phyloP scores from a whole-genome alignment of 1,140 invertebrate genomes.

The Neodiprion lecontei region DNA sequence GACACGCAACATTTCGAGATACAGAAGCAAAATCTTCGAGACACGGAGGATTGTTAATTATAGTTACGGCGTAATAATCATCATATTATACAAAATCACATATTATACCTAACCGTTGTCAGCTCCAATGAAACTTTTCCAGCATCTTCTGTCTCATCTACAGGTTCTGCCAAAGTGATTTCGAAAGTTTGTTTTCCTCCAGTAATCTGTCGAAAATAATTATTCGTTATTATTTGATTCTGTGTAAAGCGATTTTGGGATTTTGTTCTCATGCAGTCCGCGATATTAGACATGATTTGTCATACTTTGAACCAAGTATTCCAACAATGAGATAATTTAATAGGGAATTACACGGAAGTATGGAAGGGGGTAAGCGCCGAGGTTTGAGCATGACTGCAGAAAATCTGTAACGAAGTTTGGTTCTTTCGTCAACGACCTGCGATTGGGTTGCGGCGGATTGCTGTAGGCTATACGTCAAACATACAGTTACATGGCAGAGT shows the following conservation, averaged over 20 bases:
- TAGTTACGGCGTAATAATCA: no score
- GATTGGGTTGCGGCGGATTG: no score
- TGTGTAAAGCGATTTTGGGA: background rate
- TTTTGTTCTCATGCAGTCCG: background rate
- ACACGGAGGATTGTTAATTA: no score
- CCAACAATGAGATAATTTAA: background rate
- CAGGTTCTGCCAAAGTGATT: background rate
- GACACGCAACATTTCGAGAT: no score
- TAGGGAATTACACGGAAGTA: slow-evolving; percentile 4
- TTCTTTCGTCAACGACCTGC: background rate
- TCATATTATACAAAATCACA: no score
- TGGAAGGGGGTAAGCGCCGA: slow-evolving; percentile 25
- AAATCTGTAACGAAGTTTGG: slow-evolving; percentile 33
- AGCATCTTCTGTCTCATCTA: no score
- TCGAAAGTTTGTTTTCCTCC: slow-evolving; percentile 18
- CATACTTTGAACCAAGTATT: background rate
- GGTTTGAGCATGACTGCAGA: slow-evolving; percentile 24
- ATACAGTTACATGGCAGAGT: no score
- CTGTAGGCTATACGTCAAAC: no score
- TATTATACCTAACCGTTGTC: no score
- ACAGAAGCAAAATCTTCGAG: no score
- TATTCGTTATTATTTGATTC: background rate
- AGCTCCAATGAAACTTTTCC: no score
- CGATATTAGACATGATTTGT: background rate
- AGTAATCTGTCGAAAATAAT: background rate